Evolutionary conservation across 2,888 invertebrate species (phyloP).

Genomic region (Diadegma fenestrale): DNA sequence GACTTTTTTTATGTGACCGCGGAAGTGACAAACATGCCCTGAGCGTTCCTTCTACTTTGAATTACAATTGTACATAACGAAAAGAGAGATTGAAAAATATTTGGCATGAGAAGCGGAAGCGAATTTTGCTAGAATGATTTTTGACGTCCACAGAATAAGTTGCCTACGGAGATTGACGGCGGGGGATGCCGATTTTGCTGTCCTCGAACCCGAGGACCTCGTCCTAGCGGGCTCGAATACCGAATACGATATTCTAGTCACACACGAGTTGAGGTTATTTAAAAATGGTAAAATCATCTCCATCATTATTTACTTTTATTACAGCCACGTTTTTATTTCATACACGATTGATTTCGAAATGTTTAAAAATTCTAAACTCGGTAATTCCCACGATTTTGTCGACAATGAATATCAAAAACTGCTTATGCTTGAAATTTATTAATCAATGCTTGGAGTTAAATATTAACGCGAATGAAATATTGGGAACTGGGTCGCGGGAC

Average conservation of each 20-base stretch:
- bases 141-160: conserved; percentile 88
- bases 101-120: background rate
- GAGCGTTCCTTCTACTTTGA: background rate
- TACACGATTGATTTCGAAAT: background rate
- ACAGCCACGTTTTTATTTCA: too few species aligned
- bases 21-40: too few species aligned
- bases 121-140: background rate
- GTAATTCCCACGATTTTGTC: background rate
- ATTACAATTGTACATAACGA: background rate
- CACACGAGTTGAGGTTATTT: conserved; percentile 88
- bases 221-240: conserved; percentile 90
- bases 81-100: background rate
- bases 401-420: background rate
- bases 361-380: background rate
- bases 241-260: conserved; percentile 88
- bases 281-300: conserved; percentile 84
- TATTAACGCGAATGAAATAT: background rate
- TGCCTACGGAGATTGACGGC: conserved; percentile 92
- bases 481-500: background rate
- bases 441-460: background rate
- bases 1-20: too few species aligned
- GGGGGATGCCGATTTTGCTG: conserved; percentile 93
- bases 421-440: background rate
- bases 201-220: conserved; percentile 94
- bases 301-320: conserved; percentile 18